Percentiles rank a stretch among this genome's conserved stretches.
Evolutionary conservation across 2,797 vertebrate species (phyloP).

Genomic region (Lutjanus campechanus): DNA sequence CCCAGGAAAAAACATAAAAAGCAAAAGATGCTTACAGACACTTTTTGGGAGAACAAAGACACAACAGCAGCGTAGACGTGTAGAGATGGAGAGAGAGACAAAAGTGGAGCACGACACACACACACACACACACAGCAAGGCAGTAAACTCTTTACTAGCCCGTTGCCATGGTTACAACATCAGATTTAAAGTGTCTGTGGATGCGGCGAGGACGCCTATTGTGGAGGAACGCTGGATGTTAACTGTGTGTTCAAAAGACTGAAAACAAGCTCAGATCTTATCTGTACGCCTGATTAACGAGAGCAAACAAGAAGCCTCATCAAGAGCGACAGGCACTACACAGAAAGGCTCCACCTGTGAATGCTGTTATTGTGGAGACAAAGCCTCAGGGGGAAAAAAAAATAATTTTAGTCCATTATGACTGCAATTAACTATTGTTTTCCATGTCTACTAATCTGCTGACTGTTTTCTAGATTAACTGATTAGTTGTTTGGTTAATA

Average conservation of each 20-base stretch:
- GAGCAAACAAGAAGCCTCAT: background rate
- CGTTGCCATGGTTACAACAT: conserved; percentile 82
- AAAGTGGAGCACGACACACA: conserved; percentile 34
- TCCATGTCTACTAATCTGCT: no score
- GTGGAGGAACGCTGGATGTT: conserved; percentile 7
- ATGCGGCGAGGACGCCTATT: conserved; percentile 28
- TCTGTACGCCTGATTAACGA: conserved; percentile 10
- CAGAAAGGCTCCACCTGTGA: background rate
- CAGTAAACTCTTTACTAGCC: conserved; percentile 29
- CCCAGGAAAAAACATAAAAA: background rate
- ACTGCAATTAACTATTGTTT: no score
- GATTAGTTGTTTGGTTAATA: no score
- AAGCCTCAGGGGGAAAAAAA: no score
- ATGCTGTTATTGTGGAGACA: background rate
- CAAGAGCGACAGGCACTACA: background rate
- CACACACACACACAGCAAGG: conserved; percentile 4
- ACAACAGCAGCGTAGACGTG: conserved; percentile 1
- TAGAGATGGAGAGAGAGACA: conserved; percentile 20
- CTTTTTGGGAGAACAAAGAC: conserved; percentile 6
- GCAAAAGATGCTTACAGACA: background rate
- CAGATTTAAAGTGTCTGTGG: conserved; percentile 53
- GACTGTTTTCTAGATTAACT: no score
- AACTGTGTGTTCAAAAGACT: background rate
- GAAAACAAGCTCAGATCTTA: conserved; percentile 9
- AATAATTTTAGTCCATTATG: no score